Evolutionary conservation across 2,888 invertebrate species (phyloP).

Genomic region (Pollenia labialis): DNA sequence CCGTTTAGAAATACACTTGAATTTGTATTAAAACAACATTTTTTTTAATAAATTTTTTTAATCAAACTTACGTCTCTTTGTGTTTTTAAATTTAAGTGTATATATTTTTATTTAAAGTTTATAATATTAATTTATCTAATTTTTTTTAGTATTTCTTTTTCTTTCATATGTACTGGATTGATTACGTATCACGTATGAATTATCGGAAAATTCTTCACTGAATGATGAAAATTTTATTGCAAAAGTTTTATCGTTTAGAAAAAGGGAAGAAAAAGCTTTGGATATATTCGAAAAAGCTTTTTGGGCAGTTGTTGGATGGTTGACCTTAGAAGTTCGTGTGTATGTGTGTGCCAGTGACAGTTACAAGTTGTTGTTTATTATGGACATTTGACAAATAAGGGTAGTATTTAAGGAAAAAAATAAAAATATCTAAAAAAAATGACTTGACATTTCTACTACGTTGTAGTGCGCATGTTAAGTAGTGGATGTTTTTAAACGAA

Average conservation of each 20-base stretch:
- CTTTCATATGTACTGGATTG: slow-evolving; percentile 54
- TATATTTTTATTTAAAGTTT: slow-evolving; percentile 42
- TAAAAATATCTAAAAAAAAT: neutral
- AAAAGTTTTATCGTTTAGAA: slow-evolving; percentile 49
- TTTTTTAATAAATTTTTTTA: slow-evolving; percentile 32
- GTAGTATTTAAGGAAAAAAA: slow-evolving; percentile 10
- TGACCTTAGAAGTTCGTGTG: slow-evolving; percentile 47
- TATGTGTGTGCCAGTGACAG: slow-evolving; percentile 47
- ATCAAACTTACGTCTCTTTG: slow-evolving; percentile 83
- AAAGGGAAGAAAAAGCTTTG: slow-evolving; percentile 53
- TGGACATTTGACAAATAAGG: slow-evolving; percentile 44
- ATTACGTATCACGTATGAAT: slow-evolving; percentile 77
- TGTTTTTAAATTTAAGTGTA: slow-evolving; percentile 68
- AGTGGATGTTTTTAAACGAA: slow-evolving; percentile 3
- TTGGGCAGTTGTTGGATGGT: slow-evolving; percentile 32
- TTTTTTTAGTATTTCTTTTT: slow-evolving; percentile 60
- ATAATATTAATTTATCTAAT: slow-evolving; percentile 65
- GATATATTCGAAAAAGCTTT: slow-evolving; percentile 49
- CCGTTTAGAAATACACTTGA: slow-evolving; percentile 26
- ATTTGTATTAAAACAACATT: slow-evolving; percentile 14
- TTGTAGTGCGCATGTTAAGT: slow-evolving; percentile 51
- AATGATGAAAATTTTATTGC: slow-evolving; percentile 79
- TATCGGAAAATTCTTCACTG: slow-evolving; percentile 82
- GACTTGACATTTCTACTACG: slow-evolving; percentile 68
- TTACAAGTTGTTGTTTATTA: slow-evolving; percentile 66